These are phyloP conservation scores for Shargacucullia verbasci DNA, from an alignment of 2,888 invertebrate species.

Conservation along the genomic window DNA sequence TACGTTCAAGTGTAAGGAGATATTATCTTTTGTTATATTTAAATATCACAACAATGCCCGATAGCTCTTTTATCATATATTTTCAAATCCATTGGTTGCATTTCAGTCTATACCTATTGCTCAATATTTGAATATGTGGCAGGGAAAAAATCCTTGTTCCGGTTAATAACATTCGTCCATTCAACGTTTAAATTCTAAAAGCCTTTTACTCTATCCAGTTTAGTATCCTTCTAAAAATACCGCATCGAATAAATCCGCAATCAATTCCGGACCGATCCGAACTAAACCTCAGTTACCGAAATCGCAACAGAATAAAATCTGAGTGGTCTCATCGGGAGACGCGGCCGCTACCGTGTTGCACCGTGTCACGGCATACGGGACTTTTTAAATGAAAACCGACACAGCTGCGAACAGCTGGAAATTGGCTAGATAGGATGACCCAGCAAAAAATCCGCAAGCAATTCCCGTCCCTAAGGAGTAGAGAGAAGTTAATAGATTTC, in stretches of 20 bases:
- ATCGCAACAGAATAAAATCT: constrained; percentile 57
- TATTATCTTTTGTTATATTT: constrained; percentile 1
- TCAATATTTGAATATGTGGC: too few relatives aligned
- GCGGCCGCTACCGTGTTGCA: constrained; percentile 46
- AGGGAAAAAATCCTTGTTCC: too few relatives aligned
- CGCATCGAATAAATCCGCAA: constrained; percentile 58
- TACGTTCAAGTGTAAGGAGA: neutral
- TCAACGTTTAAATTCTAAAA: constrained; percentile 18
- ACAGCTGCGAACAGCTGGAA: constrained; percentile 64
- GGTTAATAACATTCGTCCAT: constrained; percentile 17
- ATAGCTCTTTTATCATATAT: too few relatives aligned
- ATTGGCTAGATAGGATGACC: constrained; percentile 75
- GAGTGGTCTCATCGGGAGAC: constrained; percentile 32
- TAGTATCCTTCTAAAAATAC: constrained; percentile 47
- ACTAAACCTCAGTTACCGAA: constrained; percentile 46
- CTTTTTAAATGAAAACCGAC: constrained; percentile 59
- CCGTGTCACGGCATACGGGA: constrained; percentile 31
- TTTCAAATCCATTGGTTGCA: too few relatives aligned
- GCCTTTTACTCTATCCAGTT: constrained; percentile 31
- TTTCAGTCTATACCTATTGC: too few relatives aligned
- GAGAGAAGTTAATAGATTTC: constrained; percentile 88
- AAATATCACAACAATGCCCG: too few relatives aligned
- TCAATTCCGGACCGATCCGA: constrained; percentile 56
- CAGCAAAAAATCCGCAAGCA: constrained; percentile 76
- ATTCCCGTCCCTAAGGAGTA: constrained; percentile 78